A percentile compares a stretch with the other conserved stretches of the same genome.
Conservation (phyloP, 2,113 vertebrate species). For the Amia ocellicauda region DNA sequence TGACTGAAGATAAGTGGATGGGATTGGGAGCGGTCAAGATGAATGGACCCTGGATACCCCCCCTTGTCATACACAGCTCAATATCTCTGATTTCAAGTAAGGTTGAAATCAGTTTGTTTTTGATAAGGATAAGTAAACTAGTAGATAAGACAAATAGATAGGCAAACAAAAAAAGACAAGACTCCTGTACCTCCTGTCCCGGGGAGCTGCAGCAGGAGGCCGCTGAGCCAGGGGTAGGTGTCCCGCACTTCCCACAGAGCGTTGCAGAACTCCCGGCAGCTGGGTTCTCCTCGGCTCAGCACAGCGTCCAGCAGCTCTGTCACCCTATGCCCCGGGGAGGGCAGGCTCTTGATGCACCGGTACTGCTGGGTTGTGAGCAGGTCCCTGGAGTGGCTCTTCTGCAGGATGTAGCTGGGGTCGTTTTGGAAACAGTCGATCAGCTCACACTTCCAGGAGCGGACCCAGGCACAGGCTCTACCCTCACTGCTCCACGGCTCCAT, state of each 20-base stretch:
- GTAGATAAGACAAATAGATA: too few relatives aligned
- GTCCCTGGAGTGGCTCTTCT: neutral
- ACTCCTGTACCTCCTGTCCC: neutral
- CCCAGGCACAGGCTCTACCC: neutral
- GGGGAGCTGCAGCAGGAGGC: neutral
- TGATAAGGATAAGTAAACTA: too few relatives aligned
- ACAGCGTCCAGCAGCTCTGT: neutral
- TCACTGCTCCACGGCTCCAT: too few relatives aligned
- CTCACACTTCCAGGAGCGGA: neutral
- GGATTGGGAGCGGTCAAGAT: too few relatives aligned
- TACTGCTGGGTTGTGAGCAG: neutral
- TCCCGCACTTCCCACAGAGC: neutral
- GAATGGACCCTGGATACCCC: too few relatives aligned
- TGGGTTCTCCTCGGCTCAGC: neutral
- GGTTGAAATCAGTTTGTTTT: too few relatives aligned
- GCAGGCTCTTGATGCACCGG: neutral
- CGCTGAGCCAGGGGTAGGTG: neutral
- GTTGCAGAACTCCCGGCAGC: neutral
- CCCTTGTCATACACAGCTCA: too few relatives aligned
- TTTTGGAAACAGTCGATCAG: neutral
- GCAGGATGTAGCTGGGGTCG: constrained; percentile 7
- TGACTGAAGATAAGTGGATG: too few relatives aligned
- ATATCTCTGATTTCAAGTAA: too few relatives aligned
- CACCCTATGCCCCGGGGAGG: neutral
- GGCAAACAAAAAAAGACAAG: too few relatives aligned